These are phyloP conservation scores for Thalpophila matura DNA, from an alignment of 2,888 invertebrate genomes.

Conservation along the genomic window DNA sequence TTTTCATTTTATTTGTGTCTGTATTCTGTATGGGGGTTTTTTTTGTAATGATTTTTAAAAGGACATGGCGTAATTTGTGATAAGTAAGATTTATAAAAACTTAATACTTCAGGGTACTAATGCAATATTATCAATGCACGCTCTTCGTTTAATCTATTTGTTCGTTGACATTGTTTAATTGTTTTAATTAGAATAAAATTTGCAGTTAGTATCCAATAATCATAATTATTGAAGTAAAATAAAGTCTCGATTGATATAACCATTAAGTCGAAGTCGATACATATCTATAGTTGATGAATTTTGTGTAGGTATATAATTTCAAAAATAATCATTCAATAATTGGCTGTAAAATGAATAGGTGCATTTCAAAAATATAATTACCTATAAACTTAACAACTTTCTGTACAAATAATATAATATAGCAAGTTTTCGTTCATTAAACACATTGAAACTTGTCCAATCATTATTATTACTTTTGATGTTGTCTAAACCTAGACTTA, in stretches of 20 bases:
- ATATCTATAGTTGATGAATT: no score
- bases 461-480: constrained; percentile 12
- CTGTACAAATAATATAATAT: constrained; percentile 1
- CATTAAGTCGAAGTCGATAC: no score
- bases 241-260: neutral
- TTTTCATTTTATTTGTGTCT: constrained; percentile 3
- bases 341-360: no score
- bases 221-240: no score
- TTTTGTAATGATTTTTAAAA: neutral
- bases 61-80: neutral
- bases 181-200: no score
- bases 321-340: no score
- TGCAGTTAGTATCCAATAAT: no score
- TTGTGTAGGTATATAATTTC: neutral
- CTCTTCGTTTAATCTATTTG: no score
- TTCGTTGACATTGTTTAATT: no score
- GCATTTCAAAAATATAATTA: no score
- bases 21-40: neutral
- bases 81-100: neutral
- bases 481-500: neutral
- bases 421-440: constrained; percentile 20
- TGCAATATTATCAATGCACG: neutral
- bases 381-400: neutral
- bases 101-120: no score
- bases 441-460: constrained; percentile 15